A percentile compares a stretch with the other conserved stretches of the same genome.
phyloP scores from a whole-genome alignment of 2,797 vertebrate genomes.

The Cryptoprocta ferox region DNA sequence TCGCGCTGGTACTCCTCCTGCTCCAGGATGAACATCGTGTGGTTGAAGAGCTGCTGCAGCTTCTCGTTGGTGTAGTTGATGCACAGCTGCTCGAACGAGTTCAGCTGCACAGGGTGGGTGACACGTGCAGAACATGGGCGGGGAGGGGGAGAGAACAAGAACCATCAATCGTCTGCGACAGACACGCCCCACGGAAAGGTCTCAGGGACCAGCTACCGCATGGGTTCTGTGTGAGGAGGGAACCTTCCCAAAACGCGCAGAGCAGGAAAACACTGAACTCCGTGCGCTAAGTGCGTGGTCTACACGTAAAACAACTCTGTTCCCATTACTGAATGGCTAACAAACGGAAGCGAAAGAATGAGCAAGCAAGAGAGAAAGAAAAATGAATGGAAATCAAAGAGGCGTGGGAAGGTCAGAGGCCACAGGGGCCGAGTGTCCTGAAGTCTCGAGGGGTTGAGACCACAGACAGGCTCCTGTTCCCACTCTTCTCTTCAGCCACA shows the following conservation, averaged over 20 bases:
- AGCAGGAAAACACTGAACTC: neutral
- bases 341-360: neutral
- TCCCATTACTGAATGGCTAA: neutral
- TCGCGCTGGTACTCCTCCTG: slow-evolving; percentile 99
- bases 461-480: neutral
- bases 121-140: too few relatives aligned
- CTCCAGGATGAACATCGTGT: slow-evolving; percentile 99
- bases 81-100: slow-evolving; percentile 98
- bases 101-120: slow-evolving; percentile 88
- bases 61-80: slow-evolving; percentile 99
- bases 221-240: too few relatives aligned
- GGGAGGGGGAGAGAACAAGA: neutral
- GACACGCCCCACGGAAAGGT: neutral
- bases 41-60: slow-evolving; percentile 99
- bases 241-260: too few relatives aligned
- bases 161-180: neutral
- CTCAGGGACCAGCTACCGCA: too few relatives aligned
- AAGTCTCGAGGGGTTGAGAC: neutral
- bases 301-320: neutral
- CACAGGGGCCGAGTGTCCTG: rapidly evolving
- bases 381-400: neutral
- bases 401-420: neutral
- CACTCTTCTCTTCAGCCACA: rapidly evolving
- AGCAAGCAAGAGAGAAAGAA: neutral
- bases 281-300: neutral